A percentile compares a stretch with the other conserved stretches of the same genome.
Evolutionary conservation across 2,888 invertebrate genomes (phyloP).

Genomic region (Hydriomena furcata): DNA sequence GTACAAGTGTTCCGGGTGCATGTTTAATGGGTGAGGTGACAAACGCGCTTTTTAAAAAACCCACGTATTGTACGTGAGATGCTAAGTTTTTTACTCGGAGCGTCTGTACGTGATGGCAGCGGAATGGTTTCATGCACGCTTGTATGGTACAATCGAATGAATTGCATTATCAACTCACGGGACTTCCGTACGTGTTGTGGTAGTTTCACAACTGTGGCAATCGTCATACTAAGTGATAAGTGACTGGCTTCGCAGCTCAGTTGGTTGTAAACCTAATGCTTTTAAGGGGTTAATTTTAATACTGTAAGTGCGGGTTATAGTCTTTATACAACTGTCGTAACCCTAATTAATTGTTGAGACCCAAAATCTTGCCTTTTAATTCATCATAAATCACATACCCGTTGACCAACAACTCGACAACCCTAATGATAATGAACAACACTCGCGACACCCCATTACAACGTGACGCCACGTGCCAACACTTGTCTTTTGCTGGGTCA

Average conservation of each 20-base stretch:
- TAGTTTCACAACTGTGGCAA: too few relatives aligned
- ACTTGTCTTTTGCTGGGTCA: constrained; percentile 19
- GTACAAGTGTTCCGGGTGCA: constrained; percentile 10
- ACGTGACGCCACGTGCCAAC: constrained; percentile 26
- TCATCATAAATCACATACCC: constrained; percentile 26
- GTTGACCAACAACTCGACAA: constrained; percentile 20
- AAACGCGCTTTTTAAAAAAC: constrained; percentile 1
- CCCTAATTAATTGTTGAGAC: background rate
- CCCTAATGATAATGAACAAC: constrained; percentile 30
- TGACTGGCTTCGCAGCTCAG: too few relatives aligned
- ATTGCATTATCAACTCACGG: too few relatives aligned
- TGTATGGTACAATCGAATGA: background rate
- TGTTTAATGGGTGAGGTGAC: constrained; percentile 18
- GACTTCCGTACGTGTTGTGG: too few relatives aligned
- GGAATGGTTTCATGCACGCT: too few relatives aligned
- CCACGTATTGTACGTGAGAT: constrained; percentile 9
- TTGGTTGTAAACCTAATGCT: too few relatives aligned
- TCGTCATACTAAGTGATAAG: too few relatives aligned
- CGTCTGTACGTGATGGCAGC: background rate
- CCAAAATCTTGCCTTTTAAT: constrained; percentile 11
- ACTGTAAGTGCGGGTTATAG: too few relatives aligned
- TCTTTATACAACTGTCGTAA: background rate
- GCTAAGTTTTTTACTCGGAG: constrained; percentile 11
- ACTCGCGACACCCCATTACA: constrained; percentile 28
- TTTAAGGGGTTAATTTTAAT: too few relatives aligned